A percentile compares a stretch with the other conserved stretches of the same genome.
phyloP scores from a whole-genome alignment of 2,113 vertebrate species.

The Eretmochelys imbricata region DNA sequence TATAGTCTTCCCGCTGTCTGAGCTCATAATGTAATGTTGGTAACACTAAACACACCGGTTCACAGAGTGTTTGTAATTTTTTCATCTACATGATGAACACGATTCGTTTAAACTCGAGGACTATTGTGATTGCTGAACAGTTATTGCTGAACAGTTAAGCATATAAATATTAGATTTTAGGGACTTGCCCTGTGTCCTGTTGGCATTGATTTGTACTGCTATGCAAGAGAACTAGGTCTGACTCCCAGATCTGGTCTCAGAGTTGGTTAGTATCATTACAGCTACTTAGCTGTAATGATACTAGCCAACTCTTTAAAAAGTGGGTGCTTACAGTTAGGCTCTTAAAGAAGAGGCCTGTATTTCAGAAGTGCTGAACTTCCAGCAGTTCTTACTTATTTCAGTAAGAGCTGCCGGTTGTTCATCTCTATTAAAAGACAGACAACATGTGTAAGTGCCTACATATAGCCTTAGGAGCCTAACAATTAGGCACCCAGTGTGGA shows the following conservation, averaged over 20 bases:
- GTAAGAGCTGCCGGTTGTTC: not conserved
- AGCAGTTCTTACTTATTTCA: not conserved
- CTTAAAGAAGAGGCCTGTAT: not conserved
- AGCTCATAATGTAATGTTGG: not conserved
- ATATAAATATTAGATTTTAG: not conserved
- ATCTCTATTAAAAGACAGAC: not conserved
- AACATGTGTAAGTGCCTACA: not conserved
- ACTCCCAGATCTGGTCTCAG: not conserved
- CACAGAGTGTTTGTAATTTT: not conserved
- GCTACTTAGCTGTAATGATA: not conserved
- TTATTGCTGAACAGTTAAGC: not conserved
- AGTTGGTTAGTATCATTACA: too few relatives aligned
- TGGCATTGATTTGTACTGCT: not conserved
- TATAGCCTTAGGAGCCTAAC: not conserved
- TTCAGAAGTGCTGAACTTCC: not conserved
- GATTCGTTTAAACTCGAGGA: not conserved
- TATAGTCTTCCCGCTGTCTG: not conserved
- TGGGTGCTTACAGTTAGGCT: not conserved
- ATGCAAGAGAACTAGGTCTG: not conserved
- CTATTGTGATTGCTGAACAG: not conserved
- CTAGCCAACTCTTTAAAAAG: not conserved
- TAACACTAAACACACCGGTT: not conserved
- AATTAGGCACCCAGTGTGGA: not conserved
- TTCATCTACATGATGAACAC: not conserved
- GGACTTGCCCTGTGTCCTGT: not conserved